A percentile compares a stretch with the other conserved stretches of the same genome.
These are phyloP conservation scores for Watsonalla binaria DNA, from an alignment of 2,888 invertebrate genomes.

Conservation along the genomic window DNA sequence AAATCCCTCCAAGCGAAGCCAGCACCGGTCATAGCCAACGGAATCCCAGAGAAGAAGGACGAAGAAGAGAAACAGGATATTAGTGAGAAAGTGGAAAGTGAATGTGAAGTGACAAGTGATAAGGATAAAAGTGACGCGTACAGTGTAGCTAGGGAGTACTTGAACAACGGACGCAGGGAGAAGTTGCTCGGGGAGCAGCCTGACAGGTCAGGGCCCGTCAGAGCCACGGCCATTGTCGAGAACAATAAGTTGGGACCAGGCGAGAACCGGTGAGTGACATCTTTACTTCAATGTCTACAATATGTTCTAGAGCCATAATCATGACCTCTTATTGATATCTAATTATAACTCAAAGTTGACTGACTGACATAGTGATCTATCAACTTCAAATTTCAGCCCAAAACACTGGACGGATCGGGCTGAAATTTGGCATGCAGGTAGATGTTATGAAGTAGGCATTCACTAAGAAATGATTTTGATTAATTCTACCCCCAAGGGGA, in stretches of 20 bases:
- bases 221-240: constrained; percentile 69
- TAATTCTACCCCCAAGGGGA: too few species aligned
- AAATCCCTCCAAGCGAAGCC: constrained; percentile 70
- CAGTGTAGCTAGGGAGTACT: constrained; percentile 64
- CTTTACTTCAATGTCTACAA: too few species aligned
- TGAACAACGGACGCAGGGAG: constrained; percentile 85
- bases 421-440: too few species aligned
- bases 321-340: too few species aligned
- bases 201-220: constrained; percentile 44
- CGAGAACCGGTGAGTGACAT: constrained; percentile 76
- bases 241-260: constrained; percentile 78
- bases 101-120: constrained; percentile 60
- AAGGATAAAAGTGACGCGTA: constrained; percentile 67
- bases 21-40: constrained; percentile 67
- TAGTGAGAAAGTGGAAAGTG: constrained; percentile 59
- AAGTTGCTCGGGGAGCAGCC: constrained; percentile 82
- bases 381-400: too few species aligned
- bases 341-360: too few species aligned
- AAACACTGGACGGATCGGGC: too few species aligned
- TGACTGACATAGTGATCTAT: too few species aligned
- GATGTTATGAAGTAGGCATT: too few species aligned
- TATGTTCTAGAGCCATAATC: too few species aligned
- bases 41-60: constrained; percentile 48
- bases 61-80: constrained; percentile 66
- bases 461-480: too few species aligned